A percentile compares a stretch with the other conserved stretches of the same genome.
These are phyloP conservation scores for Onychorhynchus coronatus DNA, from an alignment of 2,113 vertebrate genomes.

Conservation along the genomic window DNA sequence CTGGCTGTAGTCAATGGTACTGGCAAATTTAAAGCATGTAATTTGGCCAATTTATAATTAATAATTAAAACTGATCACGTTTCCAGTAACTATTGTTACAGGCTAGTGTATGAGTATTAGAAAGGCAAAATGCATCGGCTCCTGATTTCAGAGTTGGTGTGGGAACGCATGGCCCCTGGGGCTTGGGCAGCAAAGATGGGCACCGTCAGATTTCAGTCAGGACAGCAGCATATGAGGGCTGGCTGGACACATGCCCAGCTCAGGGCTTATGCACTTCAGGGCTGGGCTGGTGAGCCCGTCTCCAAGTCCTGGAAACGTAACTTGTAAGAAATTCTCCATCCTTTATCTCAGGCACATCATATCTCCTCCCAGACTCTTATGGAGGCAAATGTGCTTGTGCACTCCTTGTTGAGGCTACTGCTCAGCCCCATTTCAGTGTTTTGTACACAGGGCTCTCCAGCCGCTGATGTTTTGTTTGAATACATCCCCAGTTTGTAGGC, in stretches of 20 bases:
- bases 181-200: not conserved
- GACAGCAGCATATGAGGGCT: rapidly evolving
- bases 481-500: not conserved
- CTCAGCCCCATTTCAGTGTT: not conserved
- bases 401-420: not conserved
- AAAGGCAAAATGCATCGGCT: not conserved
- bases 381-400: rapidly evolving
- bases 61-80: not conserved
- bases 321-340: not conserved
- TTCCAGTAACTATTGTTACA: not conserved
- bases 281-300: rapidly evolving
- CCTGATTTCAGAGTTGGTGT: not conserved
- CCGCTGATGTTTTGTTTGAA: not conserved
- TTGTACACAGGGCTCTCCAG: not conserved
- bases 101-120: not conserved
- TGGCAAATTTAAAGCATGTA: not conserved
- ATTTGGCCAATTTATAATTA: not conserved
- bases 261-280: not conserved
- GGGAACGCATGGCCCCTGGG: not conserved
- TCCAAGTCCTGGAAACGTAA: rapidly evolving
- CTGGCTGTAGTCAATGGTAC: not conserved
- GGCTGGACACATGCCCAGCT: too few species aligned
- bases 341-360: not conserved
- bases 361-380: not conserved
- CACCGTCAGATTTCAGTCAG: rapidly evolving